Evolutionary conservation across 2,113 vertebrate genomes (phyloP).

Genomic region (Cyanistes caeruleus): DNA sequence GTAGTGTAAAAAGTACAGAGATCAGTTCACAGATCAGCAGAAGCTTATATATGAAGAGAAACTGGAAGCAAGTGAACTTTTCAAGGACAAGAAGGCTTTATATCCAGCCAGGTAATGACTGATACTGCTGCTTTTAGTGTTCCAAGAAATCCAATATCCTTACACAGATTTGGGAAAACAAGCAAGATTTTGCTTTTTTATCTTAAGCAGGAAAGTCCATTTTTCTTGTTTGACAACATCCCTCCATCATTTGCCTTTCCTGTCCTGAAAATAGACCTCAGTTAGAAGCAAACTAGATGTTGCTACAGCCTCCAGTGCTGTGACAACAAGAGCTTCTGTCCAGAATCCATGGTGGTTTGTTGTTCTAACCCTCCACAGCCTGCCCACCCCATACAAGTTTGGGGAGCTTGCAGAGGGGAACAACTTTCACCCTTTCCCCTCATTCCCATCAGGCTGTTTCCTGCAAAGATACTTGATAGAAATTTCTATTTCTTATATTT

Average conservation of each 20-base stretch:
- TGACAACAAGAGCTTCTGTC: not conserved
- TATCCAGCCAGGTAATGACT: slow-evolving; percentile 90
- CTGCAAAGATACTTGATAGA: not conserved
- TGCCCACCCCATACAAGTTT: not conserved
- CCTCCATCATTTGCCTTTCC: not conserved
- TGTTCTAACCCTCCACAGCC: not conserved
- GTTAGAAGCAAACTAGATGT: not conserved
- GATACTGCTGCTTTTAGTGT: not conserved
- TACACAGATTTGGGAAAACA: not conserved
- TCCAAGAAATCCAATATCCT: not conserved
- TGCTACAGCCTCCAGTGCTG: not conserved
- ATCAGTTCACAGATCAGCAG: slow-evolving; percentile 92
- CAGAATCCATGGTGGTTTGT: not conserved
- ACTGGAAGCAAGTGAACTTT: slow-evolving; percentile 95
- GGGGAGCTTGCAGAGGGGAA: not conserved
- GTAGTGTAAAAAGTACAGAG: slow-evolving; percentile 96
- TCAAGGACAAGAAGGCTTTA: slow-evolving; percentile 96
- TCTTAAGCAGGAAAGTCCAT: not conserved
- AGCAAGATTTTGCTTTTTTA: not conserved
- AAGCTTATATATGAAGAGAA: slow-evolving; percentile 95
- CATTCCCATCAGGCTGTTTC: not conserved
- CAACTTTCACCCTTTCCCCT: not conserved
- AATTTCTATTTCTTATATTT: not conserved
- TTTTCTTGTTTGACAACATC: not conserved
- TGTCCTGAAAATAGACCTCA: not conserved